Conservation (phyloP, 2,797 vertebrate genomes). For the Sarcoramphus papa region DNA sequence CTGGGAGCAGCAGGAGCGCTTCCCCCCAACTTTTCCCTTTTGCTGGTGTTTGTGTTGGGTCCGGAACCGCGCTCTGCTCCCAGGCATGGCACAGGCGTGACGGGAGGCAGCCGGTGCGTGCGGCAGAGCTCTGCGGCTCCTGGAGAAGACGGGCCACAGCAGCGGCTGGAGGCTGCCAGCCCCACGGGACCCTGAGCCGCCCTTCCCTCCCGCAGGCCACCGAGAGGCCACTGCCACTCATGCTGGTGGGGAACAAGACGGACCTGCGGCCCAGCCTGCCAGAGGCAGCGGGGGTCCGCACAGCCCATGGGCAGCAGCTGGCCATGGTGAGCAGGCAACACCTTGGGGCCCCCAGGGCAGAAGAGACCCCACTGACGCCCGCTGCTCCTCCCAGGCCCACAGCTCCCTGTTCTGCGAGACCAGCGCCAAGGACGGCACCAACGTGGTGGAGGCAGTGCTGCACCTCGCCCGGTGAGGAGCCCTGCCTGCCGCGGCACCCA, state of each 20-base stretch:
- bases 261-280: slow-evolving; percentile 63
- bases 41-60: not conserved
- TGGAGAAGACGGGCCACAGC: rapidly evolving
- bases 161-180: not conserved
- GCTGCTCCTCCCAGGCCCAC: slow-evolving; percentile 57
- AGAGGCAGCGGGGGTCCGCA: slow-evolving; percentile 50
- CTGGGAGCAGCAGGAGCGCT: not conserved
- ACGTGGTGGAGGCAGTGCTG: slow-evolving; percentile 72
- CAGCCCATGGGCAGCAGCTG: slow-evolving; percentile 72
- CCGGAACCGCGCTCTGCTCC: rapidly evolving
- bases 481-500: no score
- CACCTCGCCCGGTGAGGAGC: slow-evolving; percentile 73
- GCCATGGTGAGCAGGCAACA: slow-evolving; percentile 52
- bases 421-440: slow-evolving; percentile 79
- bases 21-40: not conserved
- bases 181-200: not conserved
- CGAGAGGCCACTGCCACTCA: slow-evolving; percentile 63
- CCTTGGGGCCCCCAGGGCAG: rapidly evolving
- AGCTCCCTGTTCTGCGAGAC: slow-evolving; percentile 78
- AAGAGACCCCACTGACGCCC: not conserved
- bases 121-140: rapidly evolving
- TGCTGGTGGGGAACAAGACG: slow-evolving; percentile 79
- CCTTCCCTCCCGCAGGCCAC: not conserved
- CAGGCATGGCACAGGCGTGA: rapidly evolving
- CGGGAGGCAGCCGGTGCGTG: rapidly evolving